phyloP scores from a whole-genome alignment of 2,888 invertebrate species.

The Patella pellucida region DNA sequence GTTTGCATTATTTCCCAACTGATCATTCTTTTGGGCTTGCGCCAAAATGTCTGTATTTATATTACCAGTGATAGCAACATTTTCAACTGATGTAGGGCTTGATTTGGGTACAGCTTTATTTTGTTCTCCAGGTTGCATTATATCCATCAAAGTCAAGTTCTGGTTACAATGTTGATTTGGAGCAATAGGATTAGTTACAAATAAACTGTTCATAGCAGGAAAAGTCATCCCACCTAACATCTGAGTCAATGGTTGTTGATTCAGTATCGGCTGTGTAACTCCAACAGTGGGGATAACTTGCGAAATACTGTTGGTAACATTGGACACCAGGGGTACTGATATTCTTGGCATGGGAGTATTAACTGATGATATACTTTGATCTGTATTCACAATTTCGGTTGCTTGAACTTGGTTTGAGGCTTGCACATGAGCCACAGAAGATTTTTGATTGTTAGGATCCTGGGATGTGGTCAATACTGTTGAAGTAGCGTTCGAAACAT shows the following conservation, averaged over 20 bases:
- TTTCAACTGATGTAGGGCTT: neutral
- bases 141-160: neutral
- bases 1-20: neutral
- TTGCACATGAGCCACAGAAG: neutral
- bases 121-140: neutral
- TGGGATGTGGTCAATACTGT: neutral
- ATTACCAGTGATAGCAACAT: neutral
- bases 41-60: slow-evolving; percentile 11
- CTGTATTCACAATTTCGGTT: slow-evolving; percentile 3
- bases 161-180: slow-evolving; percentile 23
- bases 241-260: slow-evolving; percentile 33
- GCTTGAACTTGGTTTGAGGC: slow-evolving; percentile 15
- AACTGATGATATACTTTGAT: slow-evolving; percentile 32
- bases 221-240: slow-evolving; percentile 37
- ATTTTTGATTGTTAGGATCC: neutral
- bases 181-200: slow-evolving; percentile 32
- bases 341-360: slow-evolving; percentile 63
- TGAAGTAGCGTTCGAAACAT: neutral
- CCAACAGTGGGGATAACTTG: slow-evolving; percentile 66
- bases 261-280: slow-evolving; percentile 30
- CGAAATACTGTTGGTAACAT: slow-evolving; percentile 62
- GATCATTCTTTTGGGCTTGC: slow-evolving; percentile 18
- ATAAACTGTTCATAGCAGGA: slow-evolving; percentile 32
- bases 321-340: slow-evolving; percentile 60
- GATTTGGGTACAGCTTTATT: neutral